These are phyloP conservation scores for Salminus brasiliensis DNA, from an alignment of 2,113 vertebrate genomes.

Conservation along the genomic window DNA sequence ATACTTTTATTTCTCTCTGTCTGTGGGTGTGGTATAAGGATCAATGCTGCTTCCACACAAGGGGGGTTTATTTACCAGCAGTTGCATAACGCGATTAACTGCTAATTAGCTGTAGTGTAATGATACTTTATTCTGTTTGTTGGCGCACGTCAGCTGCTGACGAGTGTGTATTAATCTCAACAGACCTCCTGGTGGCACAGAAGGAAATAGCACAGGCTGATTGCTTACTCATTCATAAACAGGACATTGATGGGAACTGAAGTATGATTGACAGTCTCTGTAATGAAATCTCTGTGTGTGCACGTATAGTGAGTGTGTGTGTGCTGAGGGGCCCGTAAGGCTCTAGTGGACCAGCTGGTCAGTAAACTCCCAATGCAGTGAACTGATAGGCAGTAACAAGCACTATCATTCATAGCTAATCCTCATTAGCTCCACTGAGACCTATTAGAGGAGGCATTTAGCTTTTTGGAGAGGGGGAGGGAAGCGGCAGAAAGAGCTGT, in stretches of 20 bases:
- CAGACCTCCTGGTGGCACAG: constrained; percentile 2
- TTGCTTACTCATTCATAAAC: constrained; percentile 15
- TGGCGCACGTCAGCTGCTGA: constrained; percentile 16
- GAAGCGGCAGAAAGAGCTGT: neutral
- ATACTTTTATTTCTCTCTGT: neutral
- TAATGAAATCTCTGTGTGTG: constrained; percentile 43
- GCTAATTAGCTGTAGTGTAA: constrained; percentile 19
- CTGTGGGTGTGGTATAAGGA: neutral
- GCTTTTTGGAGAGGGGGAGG: neutral
- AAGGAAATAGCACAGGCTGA: constrained; percentile 32
- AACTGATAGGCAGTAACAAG: constrained; percentile 24
- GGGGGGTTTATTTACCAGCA: constrained; percentile 4
- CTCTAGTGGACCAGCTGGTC: constrained; percentile 34
- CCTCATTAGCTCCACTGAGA: constrained; percentile 23
- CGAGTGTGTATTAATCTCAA: constrained; percentile 27
- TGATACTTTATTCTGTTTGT: constrained; percentile 20
- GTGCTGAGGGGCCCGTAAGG: neutral
- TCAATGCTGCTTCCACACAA: neutral
- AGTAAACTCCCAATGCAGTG: constrained; percentile 34
- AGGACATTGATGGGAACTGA: constrained; percentile 29
- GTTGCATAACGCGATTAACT: neutral
- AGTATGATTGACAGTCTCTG: constrained; percentile 54
- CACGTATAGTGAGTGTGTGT: constrained; percentile 19
- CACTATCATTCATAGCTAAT: constrained; percentile 37
- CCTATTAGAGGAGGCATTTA: constrained; percentile 23